phyloP scores from a whole-genome alignment of 2,888 invertebrate genomes.

The Allygus modestus region DNA sequence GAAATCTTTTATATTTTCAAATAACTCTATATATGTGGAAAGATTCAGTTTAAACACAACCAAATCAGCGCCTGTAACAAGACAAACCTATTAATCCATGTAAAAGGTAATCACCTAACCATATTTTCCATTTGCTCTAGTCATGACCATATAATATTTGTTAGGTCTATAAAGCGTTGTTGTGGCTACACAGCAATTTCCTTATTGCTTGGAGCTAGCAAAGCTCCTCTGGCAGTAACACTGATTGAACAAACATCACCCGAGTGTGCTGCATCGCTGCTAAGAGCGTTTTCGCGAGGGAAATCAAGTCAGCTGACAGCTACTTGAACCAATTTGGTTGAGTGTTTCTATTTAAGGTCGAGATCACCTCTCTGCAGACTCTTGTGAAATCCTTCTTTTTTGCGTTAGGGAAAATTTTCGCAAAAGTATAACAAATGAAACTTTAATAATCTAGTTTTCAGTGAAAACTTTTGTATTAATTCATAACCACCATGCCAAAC shows the following conservation, averaged over 20 bases:
- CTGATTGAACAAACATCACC: neutral
- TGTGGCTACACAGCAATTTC: neutral
- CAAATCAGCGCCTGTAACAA: too few species aligned
- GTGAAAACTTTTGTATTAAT: too few species aligned
- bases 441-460: too few species aligned
- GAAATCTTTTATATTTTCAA: too few species aligned
- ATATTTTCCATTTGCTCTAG: too few species aligned
- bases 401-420: neutral
- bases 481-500: too few species aligned
- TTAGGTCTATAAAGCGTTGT: neutral
- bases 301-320: slow-evolving; percentile 26
- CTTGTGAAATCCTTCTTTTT: neutral
- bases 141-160: too few species aligned
- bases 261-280: neutral
- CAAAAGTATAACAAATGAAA: too few species aligned
- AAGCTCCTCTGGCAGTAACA: neutral
- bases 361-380: neutral
- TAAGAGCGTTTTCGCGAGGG: neutral
- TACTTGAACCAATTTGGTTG: neutral
- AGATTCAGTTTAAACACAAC: too few species aligned
- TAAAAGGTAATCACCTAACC: too few species aligned
- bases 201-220: neutral
- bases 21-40: too few species aligned
- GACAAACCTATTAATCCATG: too few species aligned
- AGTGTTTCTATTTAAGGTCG: neutral